Conservation (phyloP, 1,140 invertebrate genomes). For the Drosophila bipectinata region DNA sequence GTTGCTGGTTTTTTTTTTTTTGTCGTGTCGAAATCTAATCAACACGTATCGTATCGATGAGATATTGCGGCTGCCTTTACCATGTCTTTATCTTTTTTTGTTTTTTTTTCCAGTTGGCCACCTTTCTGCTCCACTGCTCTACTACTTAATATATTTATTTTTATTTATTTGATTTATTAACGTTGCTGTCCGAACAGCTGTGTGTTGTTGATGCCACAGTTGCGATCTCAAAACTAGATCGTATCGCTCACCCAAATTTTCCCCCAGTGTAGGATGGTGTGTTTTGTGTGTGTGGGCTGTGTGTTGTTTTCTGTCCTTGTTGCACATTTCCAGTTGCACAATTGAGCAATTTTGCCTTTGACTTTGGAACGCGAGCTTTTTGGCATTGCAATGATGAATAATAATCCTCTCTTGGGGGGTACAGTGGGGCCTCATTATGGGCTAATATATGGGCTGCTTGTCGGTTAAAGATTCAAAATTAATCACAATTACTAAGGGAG, state of each 20-base stretch:
- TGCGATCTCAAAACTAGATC: background rate
- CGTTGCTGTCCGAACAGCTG: background rate
- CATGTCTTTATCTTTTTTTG: conserved; percentile 59
- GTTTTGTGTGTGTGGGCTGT: background rate
- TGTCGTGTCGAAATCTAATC: conserved; percentile 75
- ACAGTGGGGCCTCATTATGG: conserved; percentile 1
- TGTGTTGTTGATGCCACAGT: background rate
- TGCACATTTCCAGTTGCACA: conserved; percentile 10
- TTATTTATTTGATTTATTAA: background rate
- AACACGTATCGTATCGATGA: conserved; percentile 72
- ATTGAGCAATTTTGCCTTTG: conserved; percentile 52
- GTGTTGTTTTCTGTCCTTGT: background rate
- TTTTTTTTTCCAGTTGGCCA: conserved; percentile 28
- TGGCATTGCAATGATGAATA: conserved; percentile 11
- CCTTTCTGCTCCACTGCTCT: conserved; percentile 1
- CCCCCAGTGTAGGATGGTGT: conserved; percentile 23
- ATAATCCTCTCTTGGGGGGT: background rate
- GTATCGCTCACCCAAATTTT: conserved; percentile 2
- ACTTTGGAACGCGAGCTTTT: conserved; percentile 44
- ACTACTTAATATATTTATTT: conserved; percentile 4
- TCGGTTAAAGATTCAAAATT: no score
- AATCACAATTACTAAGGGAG: no score
- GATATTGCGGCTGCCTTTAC: conserved; percentile 51
- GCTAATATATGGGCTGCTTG: no score
- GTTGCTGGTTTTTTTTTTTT: conserved; percentile 1